Base-by-base conservation (phyloP, 1,140 invertebrate species). In the Subanguina moxae region DNA sequence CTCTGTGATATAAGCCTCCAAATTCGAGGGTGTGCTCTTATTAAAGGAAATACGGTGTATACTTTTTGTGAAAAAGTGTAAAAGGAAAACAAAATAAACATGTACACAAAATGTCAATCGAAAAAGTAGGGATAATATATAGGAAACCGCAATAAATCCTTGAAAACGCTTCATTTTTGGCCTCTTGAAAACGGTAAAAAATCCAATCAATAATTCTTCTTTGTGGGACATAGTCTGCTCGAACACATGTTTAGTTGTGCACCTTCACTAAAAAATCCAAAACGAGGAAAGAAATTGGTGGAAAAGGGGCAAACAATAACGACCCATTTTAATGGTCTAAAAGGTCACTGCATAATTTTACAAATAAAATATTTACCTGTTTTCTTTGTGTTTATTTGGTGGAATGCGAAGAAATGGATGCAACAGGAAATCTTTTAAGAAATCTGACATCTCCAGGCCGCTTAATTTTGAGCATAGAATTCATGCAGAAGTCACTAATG, bases 391-490 rank as follows among this genome's bases (percentile, higher is more conserved):
- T 11, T 38, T 38, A 38, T 38, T 38, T 38, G 32, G 32, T 38
- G 32, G 32, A 38, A 52, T 61, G 38, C 19, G 28, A 61, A 19
- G 58, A 21, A 61, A 21, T 21, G 58, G 28, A 3, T 5, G 19
- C 3, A 25, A 28, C 28, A 21, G 58, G n/a, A 61, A 61, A 61
- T 61, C 58, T 8, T 32, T 61, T 30, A 56, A 57, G n/a, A 67
- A 67, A 56, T 23, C 17, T 30, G 70, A 72, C 28, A 72, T 72
- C 25, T 72, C 70, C 11, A 52, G 15, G 15, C 70, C 70, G 15
- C 17, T 42, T 42, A 32, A 52, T 19, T 72, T 72, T 72, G 62
- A 64, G 42, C 70, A 72, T 52, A 21, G 67, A 23, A 76, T 77
- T 13, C 70, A 72, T 72, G 70, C 57, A 13, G 30, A 19, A 19